A percentile compares a stretch with the other conserved stretches of the same genome.
phyloP scores from a whole-genome alignment of 2,113 vertebrate genomes.

The Archilochus colubris region DNA sequence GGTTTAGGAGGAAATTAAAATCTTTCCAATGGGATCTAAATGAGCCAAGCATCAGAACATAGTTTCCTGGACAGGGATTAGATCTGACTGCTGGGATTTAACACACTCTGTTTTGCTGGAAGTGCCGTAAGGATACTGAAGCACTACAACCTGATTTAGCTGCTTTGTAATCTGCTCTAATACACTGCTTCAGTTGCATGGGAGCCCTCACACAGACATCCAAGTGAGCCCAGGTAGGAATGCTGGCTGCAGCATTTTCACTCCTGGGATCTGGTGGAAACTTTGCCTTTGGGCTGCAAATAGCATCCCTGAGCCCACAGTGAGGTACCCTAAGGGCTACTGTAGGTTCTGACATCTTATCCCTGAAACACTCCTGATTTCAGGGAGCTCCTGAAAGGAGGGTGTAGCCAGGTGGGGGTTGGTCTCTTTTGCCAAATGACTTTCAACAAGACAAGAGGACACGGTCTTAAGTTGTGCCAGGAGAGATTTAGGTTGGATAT shows the following conservation, averaged over 20 bases:
- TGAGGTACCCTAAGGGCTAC: not conserved
- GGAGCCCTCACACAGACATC: not conserved
- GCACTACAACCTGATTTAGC: slow-evolving; percentile 4
- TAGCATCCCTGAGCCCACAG: not conserved
- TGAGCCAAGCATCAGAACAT: not conserved
- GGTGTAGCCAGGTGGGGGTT: too few relatives aligned
- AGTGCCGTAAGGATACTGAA: slow-evolving; percentile 18
- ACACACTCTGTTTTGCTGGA: not conserved
- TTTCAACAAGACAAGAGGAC: too few relatives aligned
- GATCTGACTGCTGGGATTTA: not conserved
- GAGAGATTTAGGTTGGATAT: too few relatives aligned
- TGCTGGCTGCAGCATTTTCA: not conserved
- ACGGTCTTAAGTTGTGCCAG: too few relatives aligned
- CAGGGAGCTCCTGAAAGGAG: not conserved
- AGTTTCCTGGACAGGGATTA: not conserved
- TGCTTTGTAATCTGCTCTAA: slow-evolving; percentile 22
- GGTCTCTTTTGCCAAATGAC: too few relatives aligned
- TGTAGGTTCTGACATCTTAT: not conserved
- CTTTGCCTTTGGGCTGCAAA: not conserved
- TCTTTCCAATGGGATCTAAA: not conserved
- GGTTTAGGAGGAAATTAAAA: not conserved
- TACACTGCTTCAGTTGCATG: not conserved
- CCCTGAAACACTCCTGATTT: not conserved
- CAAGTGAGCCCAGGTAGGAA: not conserved
- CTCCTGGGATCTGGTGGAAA: not conserved